Evolutionary conservation across 2,888 invertebrate species (phyloP).

Genomic region (Fragum whitleyi): DNA sequence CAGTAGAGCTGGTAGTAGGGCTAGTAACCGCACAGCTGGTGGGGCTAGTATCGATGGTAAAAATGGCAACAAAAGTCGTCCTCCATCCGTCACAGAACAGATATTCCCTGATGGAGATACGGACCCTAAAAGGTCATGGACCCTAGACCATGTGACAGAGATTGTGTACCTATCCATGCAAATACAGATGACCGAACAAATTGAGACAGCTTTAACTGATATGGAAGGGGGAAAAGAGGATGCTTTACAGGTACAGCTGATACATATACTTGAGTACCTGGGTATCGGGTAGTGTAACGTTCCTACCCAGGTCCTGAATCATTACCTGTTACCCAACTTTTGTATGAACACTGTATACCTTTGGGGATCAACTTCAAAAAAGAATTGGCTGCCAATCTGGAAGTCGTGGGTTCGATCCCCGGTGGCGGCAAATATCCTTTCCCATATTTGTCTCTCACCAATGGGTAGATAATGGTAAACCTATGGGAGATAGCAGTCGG

Average conservation of each 20-base stretch:
- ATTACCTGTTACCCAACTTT: no score
- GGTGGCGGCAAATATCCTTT: no score
- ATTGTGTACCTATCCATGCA: conserved; percentile 81
- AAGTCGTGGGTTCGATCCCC: no score
- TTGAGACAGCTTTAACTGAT: conserved; percentile 74
- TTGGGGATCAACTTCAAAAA: no score
- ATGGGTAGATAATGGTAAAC: no score
- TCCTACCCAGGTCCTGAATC: no score
- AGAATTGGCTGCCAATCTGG: no score
- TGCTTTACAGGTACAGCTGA: conserved; percentile 74
- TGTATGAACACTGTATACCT: no score
- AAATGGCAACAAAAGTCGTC: conserved; percentile 57
- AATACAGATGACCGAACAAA: conserved; percentile 80
- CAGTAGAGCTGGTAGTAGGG: conserved; percentile 58
- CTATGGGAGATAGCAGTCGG: no score
- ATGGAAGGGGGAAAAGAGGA: conserved; percentile 76
- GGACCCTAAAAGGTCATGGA: conserved; percentile 77
- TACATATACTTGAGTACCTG: no score
- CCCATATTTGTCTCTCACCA: no score
- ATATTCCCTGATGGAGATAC: conserved; percentile 55
- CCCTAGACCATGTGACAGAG: conserved; percentile 82
- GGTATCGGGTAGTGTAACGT: no score
- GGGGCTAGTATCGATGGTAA: conserved; percentile 50
- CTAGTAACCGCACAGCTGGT: conserved; percentile 35
- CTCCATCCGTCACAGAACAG: conserved; percentile 70